These are phyloP conservation scores for Ostrea denselamellosa DNA, from an alignment of 1,140 invertebrate genomes.

Conservation along the genomic window DNA sequence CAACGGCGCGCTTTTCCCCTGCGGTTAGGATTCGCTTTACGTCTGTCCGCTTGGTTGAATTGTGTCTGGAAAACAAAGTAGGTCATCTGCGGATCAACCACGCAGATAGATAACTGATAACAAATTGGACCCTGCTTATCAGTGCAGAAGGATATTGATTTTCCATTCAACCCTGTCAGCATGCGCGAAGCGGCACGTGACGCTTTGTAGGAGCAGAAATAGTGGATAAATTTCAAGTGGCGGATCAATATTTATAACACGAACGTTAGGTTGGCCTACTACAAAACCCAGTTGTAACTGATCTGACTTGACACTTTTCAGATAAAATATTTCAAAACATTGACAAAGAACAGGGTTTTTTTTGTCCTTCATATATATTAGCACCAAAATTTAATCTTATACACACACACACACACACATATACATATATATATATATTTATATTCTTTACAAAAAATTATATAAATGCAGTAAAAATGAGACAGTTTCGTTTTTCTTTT, in stretches of 20 bases:
- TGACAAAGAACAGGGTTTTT: too few species aligned
- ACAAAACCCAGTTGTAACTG: too few species aligned
- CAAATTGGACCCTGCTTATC: constrained; percentile 39
- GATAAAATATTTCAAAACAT: too few species aligned
- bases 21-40: background rate
- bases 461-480: too few species aligned
- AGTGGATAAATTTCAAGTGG: background rate
- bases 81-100: constrained; percentile 36
- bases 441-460: too few species aligned
- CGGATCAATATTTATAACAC: constrained; percentile 30
- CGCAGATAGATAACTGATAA: constrained; percentile 37
- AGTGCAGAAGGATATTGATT: constrained; percentile 39
- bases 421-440: too few species aligned
- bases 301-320: too few species aligned
- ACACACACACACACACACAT: too few species aligned
- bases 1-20: constrained; percentile 17
- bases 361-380: too few species aligned
- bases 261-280: background rate
- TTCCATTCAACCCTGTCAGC: constrained; percentile 38
- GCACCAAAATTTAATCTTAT: too few species aligned
- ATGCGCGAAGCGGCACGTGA: constrained; percentile 33
- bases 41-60: constrained; percentile 23
- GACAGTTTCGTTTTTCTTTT: too few species aligned
- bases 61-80: constrained; percentile 35
- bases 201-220: constrained; percentile 25